Evolutionary conservation across 2,888 invertebrate genomes (phyloP).

Genomic region (Caenorhabditis sp.): DNA sequence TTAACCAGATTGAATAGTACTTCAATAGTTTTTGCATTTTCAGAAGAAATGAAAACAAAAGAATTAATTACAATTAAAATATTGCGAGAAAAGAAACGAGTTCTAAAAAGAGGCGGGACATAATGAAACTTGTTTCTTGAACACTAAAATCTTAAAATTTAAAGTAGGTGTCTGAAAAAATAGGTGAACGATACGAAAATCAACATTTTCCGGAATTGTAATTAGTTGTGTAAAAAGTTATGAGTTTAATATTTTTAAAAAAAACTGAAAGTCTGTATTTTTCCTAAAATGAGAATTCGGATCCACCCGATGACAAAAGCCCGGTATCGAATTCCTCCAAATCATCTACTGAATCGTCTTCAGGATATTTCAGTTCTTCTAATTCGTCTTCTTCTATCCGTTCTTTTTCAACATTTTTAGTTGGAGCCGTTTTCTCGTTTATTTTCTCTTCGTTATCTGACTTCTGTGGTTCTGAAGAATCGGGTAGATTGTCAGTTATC

Average conservation of each 20-base stretch:
- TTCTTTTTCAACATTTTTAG: no score
- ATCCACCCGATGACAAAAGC: slow-evolving; percentile 24
- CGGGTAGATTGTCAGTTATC: neutral
- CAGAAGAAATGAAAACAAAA: neutral
- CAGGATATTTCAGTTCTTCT: neutral
- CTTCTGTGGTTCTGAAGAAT: neutral
- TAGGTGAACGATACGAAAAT: no score
- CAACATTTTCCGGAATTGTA: no score
- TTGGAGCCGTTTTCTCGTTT: neutral
- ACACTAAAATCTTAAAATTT: neutral
- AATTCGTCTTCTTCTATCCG: neutral
- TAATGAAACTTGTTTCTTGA: no score
- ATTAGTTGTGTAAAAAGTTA: no score
- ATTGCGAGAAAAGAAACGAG: neutral
- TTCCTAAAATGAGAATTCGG: slow-evolving; percentile 24
- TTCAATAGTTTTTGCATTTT: neutral
- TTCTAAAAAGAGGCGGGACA: neutral
- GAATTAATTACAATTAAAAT: neutral
- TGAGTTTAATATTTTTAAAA: no score
- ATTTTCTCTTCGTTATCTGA: no score
- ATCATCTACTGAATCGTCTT: slow-evolving; percentile 30
- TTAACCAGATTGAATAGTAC: neutral
- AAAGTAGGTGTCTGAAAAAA: neutral
- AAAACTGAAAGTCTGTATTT: no score
- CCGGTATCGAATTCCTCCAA: slow-evolving; percentile 30